phyloP scores from a whole-genome alignment of 2,113 vertebrate genomes.

The Aptenodytes forsteri region DNA sequence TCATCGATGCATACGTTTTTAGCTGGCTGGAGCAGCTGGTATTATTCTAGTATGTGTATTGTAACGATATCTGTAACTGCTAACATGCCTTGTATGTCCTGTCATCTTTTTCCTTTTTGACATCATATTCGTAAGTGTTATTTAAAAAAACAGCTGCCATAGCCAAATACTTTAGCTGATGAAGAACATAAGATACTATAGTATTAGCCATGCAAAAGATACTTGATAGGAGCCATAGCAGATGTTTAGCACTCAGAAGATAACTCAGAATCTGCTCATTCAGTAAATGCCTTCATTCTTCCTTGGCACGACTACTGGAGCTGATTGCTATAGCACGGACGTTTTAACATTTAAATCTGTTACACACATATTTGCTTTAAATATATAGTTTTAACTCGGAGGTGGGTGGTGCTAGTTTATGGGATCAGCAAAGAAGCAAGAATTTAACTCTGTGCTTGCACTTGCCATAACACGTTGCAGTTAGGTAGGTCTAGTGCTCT shows the following conservation, averaged over 20 bases:
- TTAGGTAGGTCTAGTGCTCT: background rate
- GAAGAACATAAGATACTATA: conserved; percentile 66
- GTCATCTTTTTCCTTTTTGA: conserved; percentile 56
- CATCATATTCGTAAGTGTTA: conserved; percentile 55
- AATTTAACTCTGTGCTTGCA: conserved; percentile 49
- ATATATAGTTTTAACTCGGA: background rate
- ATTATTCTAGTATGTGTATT: background rate
- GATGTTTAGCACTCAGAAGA: conserved; percentile 63
- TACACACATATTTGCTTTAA: conserved; percentile 41
- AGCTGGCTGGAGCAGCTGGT: background rate
- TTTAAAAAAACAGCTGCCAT: conserved; percentile 65
- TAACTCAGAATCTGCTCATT: conserved; percentile 71
- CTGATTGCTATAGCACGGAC: background rate
- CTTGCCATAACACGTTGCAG: background rate
- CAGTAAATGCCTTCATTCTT: conserved; percentile 69
- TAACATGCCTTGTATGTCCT: conserved; percentile 25
- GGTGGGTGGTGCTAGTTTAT: conserved; percentile 48
- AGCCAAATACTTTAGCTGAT: conserved; percentile 66
- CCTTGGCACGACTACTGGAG: conserved; percentile 10
- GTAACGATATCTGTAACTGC: background rate
- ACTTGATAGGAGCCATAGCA: conserved; percentile 69
- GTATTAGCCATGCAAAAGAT: conserved; percentile 64
- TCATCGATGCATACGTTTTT: background rate
- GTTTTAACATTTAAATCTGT: conserved; percentile 21
- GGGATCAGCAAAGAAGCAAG: conserved; percentile 15